Evolutionary conservation across 2,113 vertebrate genomes (phyloP), one percentile per base, ranked within the genome.

Genomic region (Rutilus rutilus): DNA sequence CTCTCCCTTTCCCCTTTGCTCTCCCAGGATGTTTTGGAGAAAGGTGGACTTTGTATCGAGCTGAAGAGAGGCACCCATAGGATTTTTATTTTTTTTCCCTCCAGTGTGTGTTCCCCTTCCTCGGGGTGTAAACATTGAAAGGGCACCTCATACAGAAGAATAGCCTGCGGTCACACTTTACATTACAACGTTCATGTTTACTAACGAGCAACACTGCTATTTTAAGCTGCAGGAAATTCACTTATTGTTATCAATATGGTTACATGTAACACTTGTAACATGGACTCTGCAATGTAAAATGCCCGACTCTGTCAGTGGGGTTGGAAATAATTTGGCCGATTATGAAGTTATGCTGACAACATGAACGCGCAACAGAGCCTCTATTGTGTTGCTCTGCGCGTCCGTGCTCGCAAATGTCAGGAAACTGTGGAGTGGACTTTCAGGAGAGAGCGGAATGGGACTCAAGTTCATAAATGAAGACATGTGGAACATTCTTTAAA

Each of bases 51-150:
- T 45, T 69, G 82, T 77, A 83, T 78, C 54, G 79, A 83, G 74
- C 85, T 85, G 91, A 86, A 89, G 88, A 89, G 89, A 91, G 83
- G 88, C 86, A 83, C 86, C 85, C 84, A 71, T 71, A 84, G 89
- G 84, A 89, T 85, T 59, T 57, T 57, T 2, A 3, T 23, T 54
- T 7, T 6, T 54, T 57, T 42, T 42, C 6, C 14, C 92, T 96
- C 93, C 94, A 96, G 94, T 96, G 95, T 95, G 92, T 93, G 85
- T 88, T 90, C 92, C 91, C 92, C 80, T 69, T 89, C 86, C 87
- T 90, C 87, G 92, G 93, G 92, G 93, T 94, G 95, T 96, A 95
- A 96, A 95, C 94, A 95, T 93, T 89, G 91, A 88, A 85, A 85
- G 88, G 91, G 88, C 89, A 88, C 84, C 85, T 88, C 71, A 59